These are phyloP conservation scores for Disparrhopalites patrizii DNA, from an alignment of 2,888 invertebrate species.

Conservation along the genomic window DNA sequence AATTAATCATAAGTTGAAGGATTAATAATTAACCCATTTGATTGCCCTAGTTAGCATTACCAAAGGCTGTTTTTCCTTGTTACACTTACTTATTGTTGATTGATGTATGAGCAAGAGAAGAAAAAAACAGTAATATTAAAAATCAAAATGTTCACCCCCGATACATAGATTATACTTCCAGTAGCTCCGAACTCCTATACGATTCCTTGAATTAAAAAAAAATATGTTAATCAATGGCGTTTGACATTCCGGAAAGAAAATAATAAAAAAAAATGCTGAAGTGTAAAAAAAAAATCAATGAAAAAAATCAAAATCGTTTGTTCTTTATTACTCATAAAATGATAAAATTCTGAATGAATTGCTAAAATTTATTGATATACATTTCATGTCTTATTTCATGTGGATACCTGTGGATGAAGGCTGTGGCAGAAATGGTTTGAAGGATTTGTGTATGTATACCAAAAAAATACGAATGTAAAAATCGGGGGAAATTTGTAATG, in stretches of 20 bases:
- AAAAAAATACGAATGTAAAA: background rate
- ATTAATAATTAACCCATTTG: too few species aligned
- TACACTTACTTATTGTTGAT: too few species aligned
- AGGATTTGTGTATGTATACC: background rate
- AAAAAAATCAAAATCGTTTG: background rate
- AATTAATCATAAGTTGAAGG: too few species aligned
- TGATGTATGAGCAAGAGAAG: too few species aligned
- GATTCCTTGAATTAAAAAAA: background rate
- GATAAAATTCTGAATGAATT: too few species aligned
- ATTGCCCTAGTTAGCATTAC: too few species aligned
- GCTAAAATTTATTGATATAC: background rate
- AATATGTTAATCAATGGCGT: slow-evolving; percentile 1
- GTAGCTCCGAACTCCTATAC: background rate
- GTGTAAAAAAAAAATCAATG: background rate
- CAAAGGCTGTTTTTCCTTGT: background rate
- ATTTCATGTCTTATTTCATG: too few species aligned
- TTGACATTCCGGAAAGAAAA: slow-evolving; percentile 5
- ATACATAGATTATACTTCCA: background rate
- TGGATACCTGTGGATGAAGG: too few species aligned
- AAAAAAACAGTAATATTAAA: too few species aligned
- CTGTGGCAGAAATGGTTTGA: background rate
- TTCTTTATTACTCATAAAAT: too few species aligned
- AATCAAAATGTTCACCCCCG: too few species aligned
- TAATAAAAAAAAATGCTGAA: slow-evolving; percentile 2
- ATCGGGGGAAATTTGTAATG: background rate